Evolutionary conservation across 2,113 vertebrate species (phyloP).

Genomic region (Shinisaurus crocodilurus): DNA sequence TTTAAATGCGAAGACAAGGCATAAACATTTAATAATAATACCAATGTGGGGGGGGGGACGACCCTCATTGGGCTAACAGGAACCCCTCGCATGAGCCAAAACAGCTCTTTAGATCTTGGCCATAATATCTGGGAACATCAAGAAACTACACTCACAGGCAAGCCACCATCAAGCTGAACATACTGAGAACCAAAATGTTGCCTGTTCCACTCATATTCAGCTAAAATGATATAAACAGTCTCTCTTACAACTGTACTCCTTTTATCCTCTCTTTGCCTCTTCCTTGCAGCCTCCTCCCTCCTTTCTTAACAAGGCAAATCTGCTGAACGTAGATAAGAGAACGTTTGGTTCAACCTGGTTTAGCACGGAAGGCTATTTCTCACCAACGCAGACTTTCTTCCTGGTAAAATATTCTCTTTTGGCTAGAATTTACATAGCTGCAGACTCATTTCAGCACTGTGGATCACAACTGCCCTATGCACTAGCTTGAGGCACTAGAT

Average conservation of each 20-base stretch:
- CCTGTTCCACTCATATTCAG: conserved; percentile 19
- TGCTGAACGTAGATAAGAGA: conserved; percentile 26
- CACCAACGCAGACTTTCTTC: not conserved
- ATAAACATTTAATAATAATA: not conserved
- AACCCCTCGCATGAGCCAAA: not conserved
- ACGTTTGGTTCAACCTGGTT: not conserved
- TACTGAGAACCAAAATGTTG: not conserved
- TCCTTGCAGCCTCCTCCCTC: conserved; percentile 29
- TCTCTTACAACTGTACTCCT: conserved; percentile 28
- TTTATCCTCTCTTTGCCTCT: conserved; percentile 11
- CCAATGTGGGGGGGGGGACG: too few relatives aligned
- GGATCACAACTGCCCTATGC: conserved; percentile 7
- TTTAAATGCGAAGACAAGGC: not conserved
- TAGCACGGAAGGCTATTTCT: conserved; percentile 15
- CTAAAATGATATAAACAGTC: not conserved
- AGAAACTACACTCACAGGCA: not conserved
- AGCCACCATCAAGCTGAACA: not conserved
- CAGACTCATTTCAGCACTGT: conserved; percentile 3
- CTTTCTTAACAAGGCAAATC: conserved; percentile 5
- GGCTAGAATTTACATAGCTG: not conserved
- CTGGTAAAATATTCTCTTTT: not conserved
- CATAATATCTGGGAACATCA: not conserved
- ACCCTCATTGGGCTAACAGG: not conserved
- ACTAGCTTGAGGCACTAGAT: not conserved
- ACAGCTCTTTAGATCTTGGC: not conserved